Evolutionary conservation across 2,888 invertebrate genomes (phyloP), one percentile per base, ranked within the genome.

Genomic region (Reticulitermes lucifugus): DNA sequence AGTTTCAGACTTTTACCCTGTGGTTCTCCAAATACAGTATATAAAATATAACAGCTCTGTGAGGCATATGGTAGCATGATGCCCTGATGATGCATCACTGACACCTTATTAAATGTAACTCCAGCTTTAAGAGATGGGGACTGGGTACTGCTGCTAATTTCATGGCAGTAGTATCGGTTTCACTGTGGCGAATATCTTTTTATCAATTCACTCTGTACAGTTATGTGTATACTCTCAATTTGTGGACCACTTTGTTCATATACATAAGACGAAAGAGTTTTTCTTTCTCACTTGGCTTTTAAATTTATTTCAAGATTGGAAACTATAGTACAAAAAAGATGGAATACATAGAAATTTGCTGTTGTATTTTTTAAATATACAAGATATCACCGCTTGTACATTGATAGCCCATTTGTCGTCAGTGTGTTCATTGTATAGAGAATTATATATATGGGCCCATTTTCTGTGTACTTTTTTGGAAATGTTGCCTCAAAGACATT

Each of bases 201-300:
- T 77, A 77, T 46, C n/a, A n/a, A 77, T 46, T 46, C 21, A 46
- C 6, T 46, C 14, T 22, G 46, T 80, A 80, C 25, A 80, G 46
- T 25, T 65, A 65, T 5, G n/a, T n/a, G n/a, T 65, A n/a, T 65
- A 5, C 65, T 41, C 73, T 70, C 71, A 80, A 81, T 80, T 21
- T 83, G 85, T 83, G 85, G 85, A 85, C 83, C 85, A 85, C 83
- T 79, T 85, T 79, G 60, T 84, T 84, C 60, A 81, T 73, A 82
- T 82, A 71, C 43, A 81, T 55, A 82, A 75, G n/a, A 71, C 18
- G 35, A 77, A 79, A 55, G 21, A 71, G 46, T 35, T 35, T 35
- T 46, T 46, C 9, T 71, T 80, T 46, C 59, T 85, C 14, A 25
- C 21, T n/a, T 85, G 59, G 35, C 29, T 18, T 71, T 81, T 51